Base-by-base conservation (phyloP, 2,888 invertebrate species). In the Lochmaea crataegi region DNA sequence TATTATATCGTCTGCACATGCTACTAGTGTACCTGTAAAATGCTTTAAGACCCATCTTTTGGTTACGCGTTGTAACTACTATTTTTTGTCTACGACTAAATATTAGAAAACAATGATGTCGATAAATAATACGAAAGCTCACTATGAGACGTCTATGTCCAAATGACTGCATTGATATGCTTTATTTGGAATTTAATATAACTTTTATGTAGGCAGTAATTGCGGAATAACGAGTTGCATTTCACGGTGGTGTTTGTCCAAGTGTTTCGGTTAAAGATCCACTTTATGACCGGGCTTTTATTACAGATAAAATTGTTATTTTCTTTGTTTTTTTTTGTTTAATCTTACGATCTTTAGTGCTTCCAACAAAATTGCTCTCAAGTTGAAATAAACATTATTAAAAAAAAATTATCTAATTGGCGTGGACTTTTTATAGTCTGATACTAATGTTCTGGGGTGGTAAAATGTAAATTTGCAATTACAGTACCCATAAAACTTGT, bases 111-210 rank as follows among this genome's bases (percentile, higher is more conserved):
- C 32, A 38, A 38, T 41, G 38, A 14, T n/a, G 12, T 42, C 6
- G 38, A 12, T 14, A 38, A 3, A 61, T 10, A 61, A 61, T 38
- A 6, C 2, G 38, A 6, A 32, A 38, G 38, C 12, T 41, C 41
- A 41, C 53, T 18, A 18, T 51, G 26, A 48, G 60, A 66, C 74
- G 67, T 64, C 67, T 38, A 74, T 71, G 70, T 42, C 10, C 7
- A 22, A 16, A 45, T 16, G 32, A 67, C 64, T 32, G 22, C 67
- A 72, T 76, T 74, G 68, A 74, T 65, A 75, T 72, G 77, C 76
- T 80, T 79, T 79, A 81, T 82, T 80, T 70, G 76, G 77, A 80
- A 81, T 80, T 81, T 82, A 81, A 82, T 82, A 80, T 79, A 79
- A 76, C 78, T 80, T 82, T 81, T 81, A 82, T 80, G 82, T 79